Conservation (phyloP, 2,888 invertebrate species). For the Drosophila robusta region DNA sequence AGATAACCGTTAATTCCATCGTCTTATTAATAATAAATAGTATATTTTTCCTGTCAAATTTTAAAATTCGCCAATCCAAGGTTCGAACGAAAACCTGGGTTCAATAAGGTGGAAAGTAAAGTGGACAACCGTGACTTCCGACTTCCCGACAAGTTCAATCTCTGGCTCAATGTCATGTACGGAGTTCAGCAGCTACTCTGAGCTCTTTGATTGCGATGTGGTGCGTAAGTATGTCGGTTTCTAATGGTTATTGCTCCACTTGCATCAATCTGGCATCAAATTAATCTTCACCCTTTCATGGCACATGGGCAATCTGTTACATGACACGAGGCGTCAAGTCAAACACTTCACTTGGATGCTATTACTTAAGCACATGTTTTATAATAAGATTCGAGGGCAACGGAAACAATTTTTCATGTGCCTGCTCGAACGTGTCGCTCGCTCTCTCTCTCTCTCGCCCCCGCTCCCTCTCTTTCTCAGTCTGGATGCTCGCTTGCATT, state of each 20-base stretch:
- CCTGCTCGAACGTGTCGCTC: constrained; percentile 71
- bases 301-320: constrained; percentile 74
- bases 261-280: constrained; percentile 34
- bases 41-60: too few species aligned
- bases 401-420: constrained; percentile 74
- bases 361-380: constrained; percentile 82
- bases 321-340: constrained; percentile 65
- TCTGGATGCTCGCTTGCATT: constrained; percentile 38
- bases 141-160: too few species aligned
- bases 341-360: constrained; percentile 70
- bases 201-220: constrained; percentile 1
- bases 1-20: too few species aligned
- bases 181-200: too few species aligned
- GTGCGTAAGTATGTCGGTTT: constrained; percentile 1
- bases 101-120: too few species aligned
- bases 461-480: background rate
- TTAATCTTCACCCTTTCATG: constrained; percentile 63
- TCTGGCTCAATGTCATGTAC: background rate
- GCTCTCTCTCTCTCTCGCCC: background rate
- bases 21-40: too few species aligned
- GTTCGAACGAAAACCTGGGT: too few species aligned
- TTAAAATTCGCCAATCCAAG: too few species aligned
- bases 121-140: too few species aligned
- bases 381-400: constrained; percentile 67
- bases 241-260: constrained; percentile 10